Conservation (phyloP, 2,113 vertebrate species). For the Lophius piscatorius region DNA sequence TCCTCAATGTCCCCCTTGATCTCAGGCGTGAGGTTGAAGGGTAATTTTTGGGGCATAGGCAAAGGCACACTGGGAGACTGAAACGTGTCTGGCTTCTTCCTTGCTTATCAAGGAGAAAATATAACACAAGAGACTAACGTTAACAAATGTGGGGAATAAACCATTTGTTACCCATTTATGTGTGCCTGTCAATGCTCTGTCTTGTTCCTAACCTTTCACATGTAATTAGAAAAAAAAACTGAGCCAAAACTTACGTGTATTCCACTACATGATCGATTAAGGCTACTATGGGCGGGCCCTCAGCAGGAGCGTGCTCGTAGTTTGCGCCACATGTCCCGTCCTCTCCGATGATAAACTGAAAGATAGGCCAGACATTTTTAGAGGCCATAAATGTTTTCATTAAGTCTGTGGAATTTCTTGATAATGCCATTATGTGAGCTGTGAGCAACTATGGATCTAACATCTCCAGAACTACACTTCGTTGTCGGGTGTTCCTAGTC, state of each 20-base stretch:
- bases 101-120: conserved; percentile 40
- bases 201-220: background rate
- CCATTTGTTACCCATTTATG: too few relatives aligned
- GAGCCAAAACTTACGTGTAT: conserved; percentile 87
- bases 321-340: conserved; percentile 91
- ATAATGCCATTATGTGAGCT: too few relatives aligned
- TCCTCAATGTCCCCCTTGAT: conserved; percentile 90
- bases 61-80: conserved; percentile 78
- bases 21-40: conserved; percentile 92
- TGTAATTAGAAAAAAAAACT: background rate
- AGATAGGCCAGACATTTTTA: background rate
- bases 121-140: too few relatives aligned
- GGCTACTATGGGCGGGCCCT: conserved; percentile 91
- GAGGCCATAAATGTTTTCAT: too few relatives aligned
- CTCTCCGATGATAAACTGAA: conserved; percentile 92
- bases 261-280: conserved; percentile 92
- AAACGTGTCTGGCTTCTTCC: conserved; percentile 81
- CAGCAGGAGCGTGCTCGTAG: conserved; percentile 92
- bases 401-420: too few relatives aligned
- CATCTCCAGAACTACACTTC: too few relatives aligned
- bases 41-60: conserved; percentile 87
- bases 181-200: too few relatives aligned
- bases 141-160: too few relatives aligned
- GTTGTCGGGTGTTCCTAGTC: too few relatives aligned
- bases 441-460: too few relatives aligned